Evolutionary conservation across 2,797 vertebrate genomes (phyloP), one percentile per base, ranked within the genome.

Genomic region (Acanthornis magna): DNA sequence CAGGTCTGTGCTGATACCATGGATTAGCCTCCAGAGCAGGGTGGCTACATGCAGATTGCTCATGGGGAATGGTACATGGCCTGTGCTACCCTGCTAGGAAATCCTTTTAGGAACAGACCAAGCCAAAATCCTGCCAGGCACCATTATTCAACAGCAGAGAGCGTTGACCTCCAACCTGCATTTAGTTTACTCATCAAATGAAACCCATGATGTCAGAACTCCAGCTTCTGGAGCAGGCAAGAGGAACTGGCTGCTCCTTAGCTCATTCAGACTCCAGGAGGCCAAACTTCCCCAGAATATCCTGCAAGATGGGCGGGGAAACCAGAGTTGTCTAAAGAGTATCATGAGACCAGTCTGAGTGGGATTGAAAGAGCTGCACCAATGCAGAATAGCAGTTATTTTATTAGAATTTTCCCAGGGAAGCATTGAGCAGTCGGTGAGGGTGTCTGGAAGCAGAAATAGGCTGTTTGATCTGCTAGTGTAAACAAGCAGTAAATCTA

Each of bases 401-500:
- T 96, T 92, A 91, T 93, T 79, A 91, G 71, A 54, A 76, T 89
- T 95, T 94, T 95, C 91, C 68, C 91, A 88, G 53, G 38, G 67
- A 86, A 75, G 45, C 38, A 9, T 15, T 23, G 16, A 91, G 22
- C 5, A 1, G 63, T 48, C 75, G 63, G 67, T 57, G 61, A 86
- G 74, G 11, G 47, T 88, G 81, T 90, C 67, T 90, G 85, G 80
- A 86, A 88, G 83, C 85, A 95, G 68, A 77, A 95, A 45, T 3
- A 5, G 74, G 47, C 77, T 72, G 61, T 82, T 86, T 95, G 78
- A 97, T 82, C 48, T 3, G 4, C 25, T 88, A 90, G 18, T 91
- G 48, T 93, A 96, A 95, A 95, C 89, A 97, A 93, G 43, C 48
- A 87, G 61, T 86, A 80, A 93, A 92, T 88, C 67, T 89, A 88